phyloP scores from a whole-genome alignment of 2,797 vertebrate species.

The Sternarchorhynchus goeldii region DNA sequence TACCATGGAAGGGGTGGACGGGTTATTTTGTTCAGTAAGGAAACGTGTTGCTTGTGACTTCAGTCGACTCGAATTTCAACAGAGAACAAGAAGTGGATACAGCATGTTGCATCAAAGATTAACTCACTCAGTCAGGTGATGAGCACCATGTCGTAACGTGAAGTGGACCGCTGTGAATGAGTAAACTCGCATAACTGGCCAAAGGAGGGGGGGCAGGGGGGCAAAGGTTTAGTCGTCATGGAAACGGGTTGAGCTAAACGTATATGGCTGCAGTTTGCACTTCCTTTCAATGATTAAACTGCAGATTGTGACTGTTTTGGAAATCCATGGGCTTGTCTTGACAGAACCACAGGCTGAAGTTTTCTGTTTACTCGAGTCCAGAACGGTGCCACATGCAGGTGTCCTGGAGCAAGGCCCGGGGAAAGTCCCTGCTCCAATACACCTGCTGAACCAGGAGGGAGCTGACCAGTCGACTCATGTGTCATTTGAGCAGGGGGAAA shows the following conservation, averaged over 20 bases:
- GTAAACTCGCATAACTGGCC: constrained; percentile 3
- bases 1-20: no score
- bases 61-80: not conserved
- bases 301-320: not conserved
- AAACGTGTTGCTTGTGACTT: not conserved
- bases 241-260: constrained; percentile 16
- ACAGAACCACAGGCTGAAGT: not conserved
- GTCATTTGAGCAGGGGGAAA: no score
- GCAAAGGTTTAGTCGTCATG: constrained; percentile 48
- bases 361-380: no score
- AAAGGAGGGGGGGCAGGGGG: not conserved
- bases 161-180: not conserved
- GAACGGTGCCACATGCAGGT: no score
- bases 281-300: constrained; percentile 51
- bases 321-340: constrained; percentile 3
- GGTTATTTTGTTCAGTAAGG: not conserved
- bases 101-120: constrained; percentile 27
- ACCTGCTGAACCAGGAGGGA: no score
- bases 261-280: constrained; percentile 20
- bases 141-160: constrained; percentile 30
- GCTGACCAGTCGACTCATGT: no score
- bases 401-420: no score
- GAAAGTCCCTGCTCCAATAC: no score
- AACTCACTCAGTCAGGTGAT: constrained; percentile 27
- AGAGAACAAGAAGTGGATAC: constrained; percentile 14